Percentiles rank a stretch among this genome's conserved stretches.
Evolutionary conservation across 2,888 invertebrate species (phyloP).

Genomic region (Idaea straminata): DNA sequence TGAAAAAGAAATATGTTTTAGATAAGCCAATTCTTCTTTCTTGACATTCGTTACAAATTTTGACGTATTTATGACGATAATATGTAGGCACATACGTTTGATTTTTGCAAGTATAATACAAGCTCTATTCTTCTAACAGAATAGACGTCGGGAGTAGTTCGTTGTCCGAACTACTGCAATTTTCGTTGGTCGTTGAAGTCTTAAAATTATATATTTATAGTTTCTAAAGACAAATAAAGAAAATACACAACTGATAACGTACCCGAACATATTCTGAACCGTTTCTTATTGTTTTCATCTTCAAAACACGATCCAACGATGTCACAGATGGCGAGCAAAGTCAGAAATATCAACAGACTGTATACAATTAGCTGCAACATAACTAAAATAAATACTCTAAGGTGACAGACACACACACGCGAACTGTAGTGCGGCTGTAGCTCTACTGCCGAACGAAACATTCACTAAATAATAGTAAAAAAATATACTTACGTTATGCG

Average conservation of each 20-base stretch:
- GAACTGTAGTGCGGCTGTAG: constrained; percentile 17
- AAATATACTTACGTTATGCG: constrained; percentile 5
- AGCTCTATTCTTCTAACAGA: too few relatives aligned
- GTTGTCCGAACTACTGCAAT: too few relatives aligned
- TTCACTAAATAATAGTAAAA: constrained; percentile 16
- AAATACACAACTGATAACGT: constrained; percentile 13
- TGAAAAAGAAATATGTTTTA: too few relatives aligned
- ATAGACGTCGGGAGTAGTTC: too few relatives aligned
- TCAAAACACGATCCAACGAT: constrained; percentile 37
- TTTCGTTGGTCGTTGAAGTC: too few relatives aligned
- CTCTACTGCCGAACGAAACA: constrained; percentile 27
- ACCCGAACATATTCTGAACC: constrained; percentile 40
- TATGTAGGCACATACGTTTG: too few relatives aligned
- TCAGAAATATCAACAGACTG: constrained; percentile 42
- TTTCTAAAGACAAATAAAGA: too few relatives aligned
- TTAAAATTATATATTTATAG: too few relatives aligned
- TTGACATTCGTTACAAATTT: too few relatives aligned
- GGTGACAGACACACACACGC: constrained; percentile 24
- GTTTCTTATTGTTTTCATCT: constrained; percentile 30
- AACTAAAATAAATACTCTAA: constrained; percentile 14
- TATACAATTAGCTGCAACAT: constrained; percentile 51
- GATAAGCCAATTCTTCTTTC: too few relatives aligned
- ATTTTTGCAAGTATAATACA: too few relatives aligned
- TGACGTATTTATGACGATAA: too few relatives aligned
- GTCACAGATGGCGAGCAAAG: constrained; percentile 47